Base-by-base conservation (phyloP, 1,140 invertebrate species). In the Zaprionus lachaisei region DNA sequence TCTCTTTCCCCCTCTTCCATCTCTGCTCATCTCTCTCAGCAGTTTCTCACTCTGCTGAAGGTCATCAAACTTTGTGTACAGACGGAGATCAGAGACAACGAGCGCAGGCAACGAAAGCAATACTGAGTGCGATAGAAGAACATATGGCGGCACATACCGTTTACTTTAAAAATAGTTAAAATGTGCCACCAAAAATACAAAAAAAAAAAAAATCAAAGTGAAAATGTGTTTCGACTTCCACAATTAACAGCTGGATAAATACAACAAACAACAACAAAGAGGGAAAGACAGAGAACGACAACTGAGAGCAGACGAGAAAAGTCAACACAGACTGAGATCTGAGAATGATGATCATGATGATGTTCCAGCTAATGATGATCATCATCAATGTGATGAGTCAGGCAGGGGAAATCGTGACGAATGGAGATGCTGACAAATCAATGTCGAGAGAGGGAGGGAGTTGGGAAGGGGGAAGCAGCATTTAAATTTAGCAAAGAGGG, bases 211-310 rank as follows among this genome's bases (percentile, higher is more conserved):
- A 69, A 14, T 15, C 38, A 37, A 7, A 66, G 49, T 51, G 66
- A 61, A 65, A 67, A 68, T 66, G 44, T 68, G 64, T 34, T 65
- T 24, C 9, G 47, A 12, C 17, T 28, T 67, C 54, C 74, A 89
- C 84, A 87, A 89, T 87, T 90, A 89, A 89, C 85, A 87, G 84
- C 84, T 87, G 84, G 73, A 89, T 89, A 84, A 89, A 87, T 90
- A 87, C 57, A 47, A 37, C 54, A 67, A 57, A 57, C 57, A 69
- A 72, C 56, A 66, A 51, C 17, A 54, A 69, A 89, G 49, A 41
- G 24, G 34, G 9, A 11, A 31, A 34, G 31, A 67, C 54, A 61
- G 47, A 66, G 20, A 51, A 51, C 47, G 7, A 51, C 47, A 51
- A 79, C 56, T 70, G 60, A 66, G 64, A 62, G 47, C 34, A 49